These are phyloP conservation scores for Hecatera dysodea DNA, from an alignment of 2,888 invertebrate genomes.

Conservation along the genomic window DNA sequence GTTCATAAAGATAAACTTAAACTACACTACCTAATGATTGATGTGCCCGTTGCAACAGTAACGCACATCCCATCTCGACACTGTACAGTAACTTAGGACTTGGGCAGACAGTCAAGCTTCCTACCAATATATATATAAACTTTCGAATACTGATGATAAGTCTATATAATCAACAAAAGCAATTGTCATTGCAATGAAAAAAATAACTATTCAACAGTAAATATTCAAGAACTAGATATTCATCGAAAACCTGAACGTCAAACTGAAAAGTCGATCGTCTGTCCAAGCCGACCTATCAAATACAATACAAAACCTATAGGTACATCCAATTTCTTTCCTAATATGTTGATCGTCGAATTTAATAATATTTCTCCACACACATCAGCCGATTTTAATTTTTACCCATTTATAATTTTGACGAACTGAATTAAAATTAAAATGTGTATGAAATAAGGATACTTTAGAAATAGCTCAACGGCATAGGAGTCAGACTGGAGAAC, in stretches of 20 bases:
- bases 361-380: constrained; percentile 22
- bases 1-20: constrained; percentile 38
- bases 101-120: constrained; percentile 29
- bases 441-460: constrained; percentile 12
- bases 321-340: constrained; percentile 20
- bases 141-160: background rate
- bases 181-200: background rate
- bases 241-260: background rate
- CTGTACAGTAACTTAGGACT: constrained; percentile 36
- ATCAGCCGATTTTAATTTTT: constrained; percentile 7
- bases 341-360: constrained; percentile 20
- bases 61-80: constrained; percentile 32
- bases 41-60: constrained; percentile 31
- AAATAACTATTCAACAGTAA: background rate
- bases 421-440: constrained; percentile 10
- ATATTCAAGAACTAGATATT: constrained; percentile 7
- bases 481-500: constrained; percentile 23
- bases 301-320: constrained; percentile 29
- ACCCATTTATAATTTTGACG: constrained; percentile 25
- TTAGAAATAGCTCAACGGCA: constrained; percentile 8
- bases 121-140: background rate
- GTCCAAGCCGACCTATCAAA: constrained; percentile 31
- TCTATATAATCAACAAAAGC: background rate
- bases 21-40: constrained; percentile 33
- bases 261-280: constrained; percentile 29